Percentiles rank a stretch among this genome's conserved stretches.
phyloP scores from a whole-genome alignment of 1,140 invertebrate genomes.

The Megalopta genalis region DNA sequence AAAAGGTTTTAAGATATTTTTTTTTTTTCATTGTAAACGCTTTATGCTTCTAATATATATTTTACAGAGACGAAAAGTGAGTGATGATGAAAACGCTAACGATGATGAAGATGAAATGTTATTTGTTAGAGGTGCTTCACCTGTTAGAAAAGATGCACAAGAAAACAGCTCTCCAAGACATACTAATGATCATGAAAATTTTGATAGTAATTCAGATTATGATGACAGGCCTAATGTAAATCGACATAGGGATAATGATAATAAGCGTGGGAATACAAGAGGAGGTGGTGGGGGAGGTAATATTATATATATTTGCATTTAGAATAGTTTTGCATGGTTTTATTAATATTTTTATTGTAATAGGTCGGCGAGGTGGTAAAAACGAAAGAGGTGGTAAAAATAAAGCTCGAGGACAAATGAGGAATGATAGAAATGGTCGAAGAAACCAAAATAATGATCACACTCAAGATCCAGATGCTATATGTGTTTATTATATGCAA shows the following conservation, averaged over 20 bases:
- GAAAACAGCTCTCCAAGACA: conserved; percentile 71
- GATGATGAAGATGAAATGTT: conserved; percentile 90
- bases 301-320: conserved; percentile 30
- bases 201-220: conserved; percentile 72
- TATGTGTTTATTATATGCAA: conserved; percentile 92
- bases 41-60: background rate
- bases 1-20: conserved; percentile 62
- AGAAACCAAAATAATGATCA: conserved; percentile 76
- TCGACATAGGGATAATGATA: conserved; percentile 74
- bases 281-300: conserved; percentile 50
- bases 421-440: conserved; percentile 72
- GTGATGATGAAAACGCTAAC: conserved; percentile 81
- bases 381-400: conserved; percentile 77
- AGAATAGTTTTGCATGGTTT: background rate
- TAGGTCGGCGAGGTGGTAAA: conserved; percentile 72
- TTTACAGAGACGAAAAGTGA: conserved; percentile 73
- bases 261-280: conserved; percentile 69
- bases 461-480: conserved; percentile 83
- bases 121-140: conserved; percentile 87
- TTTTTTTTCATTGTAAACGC: conserved; percentile 7
- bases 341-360: background rate
- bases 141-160: conserved; percentile 71
- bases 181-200: conserved; percentile 74
- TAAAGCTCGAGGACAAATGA: conserved; percentile 71
- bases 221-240: conserved; percentile 69